phyloP scores from a whole-genome alignment of 2,888 invertebrate species.

The Lepetodrilus schrolli region DNA sequence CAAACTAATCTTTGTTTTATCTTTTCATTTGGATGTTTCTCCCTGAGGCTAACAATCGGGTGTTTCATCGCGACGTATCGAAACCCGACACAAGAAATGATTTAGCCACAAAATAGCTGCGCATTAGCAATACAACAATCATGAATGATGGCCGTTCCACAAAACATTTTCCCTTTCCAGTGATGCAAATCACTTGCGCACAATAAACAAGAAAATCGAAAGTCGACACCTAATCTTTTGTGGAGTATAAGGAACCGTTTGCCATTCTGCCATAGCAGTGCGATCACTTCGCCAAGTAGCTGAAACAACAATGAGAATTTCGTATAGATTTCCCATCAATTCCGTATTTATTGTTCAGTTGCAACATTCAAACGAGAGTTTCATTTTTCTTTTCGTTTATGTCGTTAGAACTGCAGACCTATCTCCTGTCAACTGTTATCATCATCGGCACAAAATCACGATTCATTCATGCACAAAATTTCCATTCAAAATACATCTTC shows the following conservation, averaged over 20 bases:
- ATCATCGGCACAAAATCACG: neutral
- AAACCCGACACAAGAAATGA: no score
- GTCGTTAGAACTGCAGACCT: neutral
- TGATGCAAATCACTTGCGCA: neutral
- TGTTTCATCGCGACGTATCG: no score
- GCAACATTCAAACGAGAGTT: slow-evolving; percentile 1
- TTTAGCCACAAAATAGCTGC: no score
- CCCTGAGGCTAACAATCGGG: no score
- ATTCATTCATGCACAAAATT: slow-evolving; percentile 24
- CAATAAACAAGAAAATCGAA: slow-evolving; percentile 26
- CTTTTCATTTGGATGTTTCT: no score
- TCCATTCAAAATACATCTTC: slow-evolving; percentile 25
- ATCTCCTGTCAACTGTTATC: neutral
- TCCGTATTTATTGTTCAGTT: slow-evolving; percentile 11
- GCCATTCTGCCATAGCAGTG: slow-evolving; percentile 9
- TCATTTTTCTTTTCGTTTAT: neutral
- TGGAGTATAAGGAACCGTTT: neutral
- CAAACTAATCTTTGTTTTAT: no score
- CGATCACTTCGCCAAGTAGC: slow-evolving; percentile 10
- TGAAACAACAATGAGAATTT: slow-evolving; percentile 2
- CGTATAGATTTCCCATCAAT: slow-evolving; percentile 20
- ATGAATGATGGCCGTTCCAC: slow-evolving; percentile 1
- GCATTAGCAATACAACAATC: no score
- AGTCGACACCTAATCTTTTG: slow-evolving; percentile 22
- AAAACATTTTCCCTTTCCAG: neutral